Percentiles rank a stretch among this genome's conserved stretches.
Evolutionary conservation across 2,888 invertebrate species (phyloP).

Genomic region (Emmelina monodactyla): DNA sequence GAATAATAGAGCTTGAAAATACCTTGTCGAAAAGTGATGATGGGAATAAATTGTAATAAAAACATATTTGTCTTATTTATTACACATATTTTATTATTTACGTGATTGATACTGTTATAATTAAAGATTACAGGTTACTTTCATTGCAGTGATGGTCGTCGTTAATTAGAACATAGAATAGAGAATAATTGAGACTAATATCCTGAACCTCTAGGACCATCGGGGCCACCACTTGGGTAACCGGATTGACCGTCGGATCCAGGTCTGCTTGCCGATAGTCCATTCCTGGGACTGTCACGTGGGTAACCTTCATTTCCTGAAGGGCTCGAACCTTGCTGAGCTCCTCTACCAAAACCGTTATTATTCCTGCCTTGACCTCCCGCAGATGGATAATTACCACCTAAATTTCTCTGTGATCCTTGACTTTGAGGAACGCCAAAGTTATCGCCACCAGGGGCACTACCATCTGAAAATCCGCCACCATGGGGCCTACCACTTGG

Average conservation of each 20-base stretch:
- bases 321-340: conserved; percentile 8
- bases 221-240: conserved; percentile 49
- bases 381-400: background rate
- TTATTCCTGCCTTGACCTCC: conserved; percentile 11
- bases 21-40: too few species aligned
- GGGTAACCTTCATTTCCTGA: background rate
- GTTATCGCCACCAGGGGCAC: conserved; percentile 15
- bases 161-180: conserved; percentile 3
- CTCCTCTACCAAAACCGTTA: conserved; percentile 10
- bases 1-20: too few species aligned
- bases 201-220: conserved; percentile 48
- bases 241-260: background rate
- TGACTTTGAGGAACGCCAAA: background rate
- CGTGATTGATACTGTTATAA: too few species aligned
- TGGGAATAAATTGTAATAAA: too few species aligned
- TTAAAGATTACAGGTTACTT: too few species aligned
- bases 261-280: conserved; percentile 8
- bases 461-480: conserved; percentile 28
- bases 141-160: too few species aligned
- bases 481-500: conserved; percentile 23
- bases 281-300: background rate
- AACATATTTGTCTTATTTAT: too few species aligned
- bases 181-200: conserved; percentile 22
- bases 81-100: too few species aligned
- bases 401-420: background rate